Percentiles rank a stretch among this genome's conserved stretches.
These are phyloP conservation scores for Sciurus niger DNA, from an alignment of 2,113 vertebrate genomes.

Conservation along the genomic window DNA sequence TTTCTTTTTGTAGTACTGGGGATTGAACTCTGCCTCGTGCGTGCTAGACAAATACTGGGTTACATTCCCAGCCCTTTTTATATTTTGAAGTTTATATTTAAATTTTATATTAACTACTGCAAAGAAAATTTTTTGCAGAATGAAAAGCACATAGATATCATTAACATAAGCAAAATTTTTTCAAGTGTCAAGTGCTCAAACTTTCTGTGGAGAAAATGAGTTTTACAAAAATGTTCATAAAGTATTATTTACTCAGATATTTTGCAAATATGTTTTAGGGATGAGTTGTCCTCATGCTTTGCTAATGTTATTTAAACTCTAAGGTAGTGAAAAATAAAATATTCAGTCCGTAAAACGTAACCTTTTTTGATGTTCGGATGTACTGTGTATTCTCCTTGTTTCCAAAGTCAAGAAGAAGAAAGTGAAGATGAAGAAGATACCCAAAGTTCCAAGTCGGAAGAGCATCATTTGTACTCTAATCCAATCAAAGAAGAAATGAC, in stretches of 20 bases:
- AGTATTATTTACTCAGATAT: constrained; percentile 9
- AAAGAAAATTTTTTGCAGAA: not conserved
- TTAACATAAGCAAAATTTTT: not conserved
- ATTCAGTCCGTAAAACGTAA: not conserved
- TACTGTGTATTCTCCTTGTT: constrained; percentile 66
- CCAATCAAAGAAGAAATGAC: constrained; percentile 94
- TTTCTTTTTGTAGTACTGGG: not conserved
- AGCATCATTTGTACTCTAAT: constrained; percentile 94
- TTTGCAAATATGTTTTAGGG: constrained; percentile 17
- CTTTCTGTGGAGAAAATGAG: not conserved
- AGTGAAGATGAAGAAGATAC: constrained; percentile 94
- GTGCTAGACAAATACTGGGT: not conserved
- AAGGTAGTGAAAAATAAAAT: constrained; percentile 3
- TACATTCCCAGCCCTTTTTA: not conserved
- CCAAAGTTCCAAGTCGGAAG: constrained; percentile 94
- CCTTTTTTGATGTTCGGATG: not conserved
- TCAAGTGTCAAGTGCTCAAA: not conserved
- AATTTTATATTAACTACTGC: not conserved
- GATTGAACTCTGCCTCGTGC: not conserved
- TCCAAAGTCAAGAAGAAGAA: constrained; percentile 92
- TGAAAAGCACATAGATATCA: constrained; percentile 11
- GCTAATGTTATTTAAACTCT: constrained; percentile 11
- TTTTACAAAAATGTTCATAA: constrained; percentile 58
- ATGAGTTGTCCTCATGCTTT: not conserved
- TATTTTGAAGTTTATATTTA: not conserved